phyloP scores from a whole-genome alignment of 2,888 invertebrate genomes.

The Ormyrus labotus region DNA sequence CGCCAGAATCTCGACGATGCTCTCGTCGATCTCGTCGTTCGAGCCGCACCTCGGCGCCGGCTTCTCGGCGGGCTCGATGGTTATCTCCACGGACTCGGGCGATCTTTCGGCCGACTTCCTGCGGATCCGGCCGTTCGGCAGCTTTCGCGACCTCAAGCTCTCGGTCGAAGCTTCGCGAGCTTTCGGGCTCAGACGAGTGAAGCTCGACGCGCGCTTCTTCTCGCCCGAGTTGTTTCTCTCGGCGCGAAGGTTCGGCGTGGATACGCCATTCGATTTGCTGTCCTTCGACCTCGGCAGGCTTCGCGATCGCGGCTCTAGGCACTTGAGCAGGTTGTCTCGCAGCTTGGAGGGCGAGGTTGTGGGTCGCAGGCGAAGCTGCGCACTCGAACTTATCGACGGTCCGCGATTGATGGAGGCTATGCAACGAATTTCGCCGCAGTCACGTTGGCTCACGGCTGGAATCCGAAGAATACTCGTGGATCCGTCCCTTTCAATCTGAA shows the following conservation, averaged over 20 bases:
- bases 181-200: constrained; percentile 24
- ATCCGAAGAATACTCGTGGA: constrained; percentile 80
- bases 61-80: constrained; percentile 32
- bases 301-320: constrained; percentile 19
- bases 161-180: constrained; percentile 24
- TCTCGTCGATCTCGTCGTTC: constrained; percentile 36
- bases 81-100: constrained; percentile 16
- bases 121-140: background rate
- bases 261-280: constrained; percentile 31
- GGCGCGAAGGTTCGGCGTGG: constrained; percentile 40
- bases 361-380: constrained; percentile 66
- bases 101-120: background rate
- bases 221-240: background rate
- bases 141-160: background rate
- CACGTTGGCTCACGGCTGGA: constrained; percentile 77
- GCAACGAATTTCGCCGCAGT: constrained; percentile 77
- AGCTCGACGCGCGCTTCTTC: constrained; percentile 44
- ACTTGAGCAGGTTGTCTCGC: constrained; percentile 2
- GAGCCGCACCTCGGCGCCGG: background rate
- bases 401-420: constrained; percentile 67
- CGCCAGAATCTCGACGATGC: constrained; percentile 41
- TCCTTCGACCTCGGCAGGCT: constrained; percentile 39
- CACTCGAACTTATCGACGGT: constrained; percentile 68
- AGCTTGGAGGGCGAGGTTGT: constrained; percentile 12
- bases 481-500: constrained; percentile 76